Conservation (phyloP, 2,888 invertebrate genomes). For the Drosophila suboccidentalis region DNA sequence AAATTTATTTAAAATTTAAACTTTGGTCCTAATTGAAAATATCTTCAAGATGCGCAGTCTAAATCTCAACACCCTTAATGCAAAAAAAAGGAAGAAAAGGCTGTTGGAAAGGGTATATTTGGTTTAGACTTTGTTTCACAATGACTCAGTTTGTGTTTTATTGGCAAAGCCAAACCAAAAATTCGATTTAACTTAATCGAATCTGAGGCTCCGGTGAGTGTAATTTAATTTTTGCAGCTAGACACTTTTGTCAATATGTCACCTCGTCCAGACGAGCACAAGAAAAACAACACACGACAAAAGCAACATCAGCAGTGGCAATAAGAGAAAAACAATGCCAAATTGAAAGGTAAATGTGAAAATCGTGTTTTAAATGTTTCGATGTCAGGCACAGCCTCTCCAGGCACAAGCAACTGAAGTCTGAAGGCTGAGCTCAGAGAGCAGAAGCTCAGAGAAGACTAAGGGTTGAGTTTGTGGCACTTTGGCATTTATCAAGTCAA, state of each 20-base stretch:
- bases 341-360: conserved; percentile 79
- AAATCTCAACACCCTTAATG: background rate
- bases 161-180: conserved; percentile 53
- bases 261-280: conserved; percentile 39
- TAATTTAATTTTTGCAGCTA: conserved; percentile 67
- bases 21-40: too few species aligned
- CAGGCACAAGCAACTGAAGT: conserved; percentile 38
- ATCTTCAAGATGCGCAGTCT: background rate
- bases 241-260: conserved; percentile 68
- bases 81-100: too few species aligned
- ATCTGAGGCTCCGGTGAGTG: conserved; percentile 44
- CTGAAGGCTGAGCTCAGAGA: background rate
- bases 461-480: conserved; percentile 44
- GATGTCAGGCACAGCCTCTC: conserved; percentile 42
- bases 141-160: conserved; percentile 55
- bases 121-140: conserved; percentile 6
- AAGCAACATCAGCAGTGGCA: conserved; percentile 8
- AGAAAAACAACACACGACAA: conserved; percentile 15
- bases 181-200: conserved; percentile 72
- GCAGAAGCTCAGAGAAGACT: background rate
- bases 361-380: conserved; percentile 78
- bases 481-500: conserved; percentile 77
- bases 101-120: background rate
- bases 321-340: conserved; percentile 57
- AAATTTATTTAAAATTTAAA: too few species aligned